Base-by-base conservation (phyloP, 2,113 vertebrate species). In the Tragulus kanchil region DNA sequence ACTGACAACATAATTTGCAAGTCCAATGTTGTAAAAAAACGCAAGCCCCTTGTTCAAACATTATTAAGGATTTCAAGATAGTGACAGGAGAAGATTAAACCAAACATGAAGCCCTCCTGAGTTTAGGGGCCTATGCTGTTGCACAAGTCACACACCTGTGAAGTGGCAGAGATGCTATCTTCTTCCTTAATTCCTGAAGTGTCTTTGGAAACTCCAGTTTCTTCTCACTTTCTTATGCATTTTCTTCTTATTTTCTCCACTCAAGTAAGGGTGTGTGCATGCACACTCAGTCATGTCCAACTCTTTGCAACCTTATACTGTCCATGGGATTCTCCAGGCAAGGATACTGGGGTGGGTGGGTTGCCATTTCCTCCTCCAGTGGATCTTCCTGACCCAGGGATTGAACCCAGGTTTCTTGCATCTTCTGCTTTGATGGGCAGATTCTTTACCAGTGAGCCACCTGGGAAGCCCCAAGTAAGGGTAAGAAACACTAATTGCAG, bases 21-120 rank as follows among this genome's bases (percentile, higher is more conserved):
- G 36, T 36, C 36, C 36, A 36, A 36, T 36, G 36, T 36, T 2
- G 36, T 36, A 36, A 36, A 36, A 36, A 85, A 58, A 62, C 28
- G 4, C 16, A 82, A 1, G 5, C 75, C 3, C 26, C 12, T 62
- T 84, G 1, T 79, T 91, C 10, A 79, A 69, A 93, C 78, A 45
- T 42, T 73, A 45, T 50, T 78, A 62, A 96, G 17, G 5, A 96
- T 59, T 95, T 94, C 42, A 64, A 64, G 65, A 59, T 31, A 81
- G 25, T 65, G 23, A 85, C 5, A 94, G 2, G 8, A 67, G 36
- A 82, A 48, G 19, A 65, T 73, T 54, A 25, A 54, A 31, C 5
- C 25, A 31, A 93, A 26, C 6, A 1, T 52, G 12, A 52, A 65
- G 19, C 28, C 26, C 48, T 26, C 78, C 28, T 85, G 64, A 31